phyloP scores from a whole-genome alignment of 2,888 invertebrate species.

The Balanococcus diminutus region DNA sequence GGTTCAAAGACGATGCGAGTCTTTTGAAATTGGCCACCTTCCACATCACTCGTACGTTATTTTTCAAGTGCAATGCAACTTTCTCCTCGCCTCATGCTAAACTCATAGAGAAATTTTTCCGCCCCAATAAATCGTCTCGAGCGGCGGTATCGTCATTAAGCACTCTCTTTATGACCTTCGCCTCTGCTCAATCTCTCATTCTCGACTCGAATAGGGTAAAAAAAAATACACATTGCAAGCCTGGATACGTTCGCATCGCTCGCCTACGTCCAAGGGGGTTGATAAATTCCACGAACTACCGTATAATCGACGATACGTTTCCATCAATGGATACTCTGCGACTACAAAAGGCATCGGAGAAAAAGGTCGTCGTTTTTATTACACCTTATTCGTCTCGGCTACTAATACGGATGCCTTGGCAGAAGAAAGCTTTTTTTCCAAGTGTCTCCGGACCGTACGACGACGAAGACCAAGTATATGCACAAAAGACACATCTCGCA shows the following conservation, averaged over 20 bases:
- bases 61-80: neutral
- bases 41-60: neutral
- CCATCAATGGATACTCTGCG: neutral
- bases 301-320: neutral
- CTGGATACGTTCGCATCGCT: too few species aligned
- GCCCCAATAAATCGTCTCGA: constrained; percentile 3
- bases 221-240: too few species aligned
- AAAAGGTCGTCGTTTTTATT: neutral
- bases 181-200: neutral
- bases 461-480: neutral
- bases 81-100: neutral
- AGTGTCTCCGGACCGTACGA: neutral
- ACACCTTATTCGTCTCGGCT: neutral
- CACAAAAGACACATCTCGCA: neutral
- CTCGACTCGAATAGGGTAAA: too few species aligned
- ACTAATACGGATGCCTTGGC: neutral
- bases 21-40: neutral
- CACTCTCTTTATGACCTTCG: neutral
- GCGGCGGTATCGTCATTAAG: neutral
- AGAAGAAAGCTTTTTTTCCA: neutral
- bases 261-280: neutral
- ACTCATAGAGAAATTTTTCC: neutral
- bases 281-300: neutral
- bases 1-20: neutral
- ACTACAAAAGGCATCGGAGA: neutral